These are phyloP conservation scores for Saguinus midas DNA, from an alignment of 2,113 vertebrate genomes.

Conservation along the genomic window DNA sequence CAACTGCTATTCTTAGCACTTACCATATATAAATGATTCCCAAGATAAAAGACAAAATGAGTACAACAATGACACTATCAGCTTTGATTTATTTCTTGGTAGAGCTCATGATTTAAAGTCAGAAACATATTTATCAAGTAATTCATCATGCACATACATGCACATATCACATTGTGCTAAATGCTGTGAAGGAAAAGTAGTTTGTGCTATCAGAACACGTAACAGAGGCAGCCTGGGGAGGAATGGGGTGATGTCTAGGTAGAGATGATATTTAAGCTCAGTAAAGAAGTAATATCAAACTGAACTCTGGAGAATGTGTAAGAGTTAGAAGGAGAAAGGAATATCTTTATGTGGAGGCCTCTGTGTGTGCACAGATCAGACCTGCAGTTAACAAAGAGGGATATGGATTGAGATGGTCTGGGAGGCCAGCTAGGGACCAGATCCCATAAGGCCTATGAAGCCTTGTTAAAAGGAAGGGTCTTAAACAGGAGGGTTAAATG, in stretches of 20 bases:
- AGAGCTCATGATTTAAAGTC: not conserved
- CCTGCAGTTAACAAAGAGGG: not conserved
- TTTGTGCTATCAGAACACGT: not conserved
- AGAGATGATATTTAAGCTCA: not conserved
- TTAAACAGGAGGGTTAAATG: not conserved
- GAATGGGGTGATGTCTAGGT: not conserved
- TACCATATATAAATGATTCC: not conserved
- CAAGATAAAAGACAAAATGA: not conserved
- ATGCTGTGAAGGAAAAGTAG: not conserved
- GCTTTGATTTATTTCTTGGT: not conserved
- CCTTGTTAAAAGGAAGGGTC: not conserved
- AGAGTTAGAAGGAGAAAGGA: not conserved
- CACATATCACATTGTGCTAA: not conserved
- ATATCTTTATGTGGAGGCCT: not conserved
- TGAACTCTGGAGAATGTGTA: not conserved
- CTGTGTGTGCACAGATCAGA: not conserved
- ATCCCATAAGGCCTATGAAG: not conserved
- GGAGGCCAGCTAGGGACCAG: not conserved
- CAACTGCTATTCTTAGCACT: not conserved
- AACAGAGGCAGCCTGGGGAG: not conserved
- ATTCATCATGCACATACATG: not conserved
- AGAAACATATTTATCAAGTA: not conserved
- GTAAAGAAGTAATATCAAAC: not conserved
- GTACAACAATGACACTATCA: not conserved
- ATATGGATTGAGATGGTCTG: not conserved